Base-by-base conservation (phyloP, 1,140 invertebrate genomes). In the Heliconius nattereri region DNA sequence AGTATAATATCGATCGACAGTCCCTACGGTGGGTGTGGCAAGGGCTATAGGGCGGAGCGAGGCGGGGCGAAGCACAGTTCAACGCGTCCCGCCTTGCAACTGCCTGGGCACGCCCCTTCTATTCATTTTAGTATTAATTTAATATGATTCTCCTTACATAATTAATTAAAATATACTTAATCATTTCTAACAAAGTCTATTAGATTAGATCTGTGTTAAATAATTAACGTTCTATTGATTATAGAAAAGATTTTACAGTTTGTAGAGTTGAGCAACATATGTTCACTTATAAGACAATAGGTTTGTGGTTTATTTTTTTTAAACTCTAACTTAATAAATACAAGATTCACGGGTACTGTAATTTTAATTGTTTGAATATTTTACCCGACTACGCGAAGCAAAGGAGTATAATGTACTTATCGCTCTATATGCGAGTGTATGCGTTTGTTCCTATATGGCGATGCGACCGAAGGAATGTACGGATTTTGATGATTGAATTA, bases 41-140 rank as follows among this genome's bases (percentile, higher is more conserved):
- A 84, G 87, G 88, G 85, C 86, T 71, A 26, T 52, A 85, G 81
- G 76, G 82, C 72, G 71, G 71, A 73, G 85, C 76, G 86, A 84
- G 79, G 85, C 83, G 81, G 77, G 35, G 79, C 73, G 78, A 70
- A 71, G 45, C n/a, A 52, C 49, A 52, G 16, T 19, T 19, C 19
- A 19, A 20, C 19, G 74, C 71, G 71, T 52, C 26, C 60, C 60
- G 60, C 60, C 60, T 66, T 66, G 1, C 60, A 66, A 16, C 60
- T 66, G 60, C 11, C 9, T 29, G 26, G 20, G 60, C 60, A 66
- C 60, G 60, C 60, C 60, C 6, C 23, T 29, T 66, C 60, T 66
- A 19, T n/a, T 29, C 60, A 29, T 13, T 66, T 66, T 66, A 29
- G 0, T 26, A 66, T 13, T 66, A 66, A 66, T 66, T 66, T 66